Conservation (phyloP, 2,888 invertebrate species). For the Lycaena phlaeas region DNA sequence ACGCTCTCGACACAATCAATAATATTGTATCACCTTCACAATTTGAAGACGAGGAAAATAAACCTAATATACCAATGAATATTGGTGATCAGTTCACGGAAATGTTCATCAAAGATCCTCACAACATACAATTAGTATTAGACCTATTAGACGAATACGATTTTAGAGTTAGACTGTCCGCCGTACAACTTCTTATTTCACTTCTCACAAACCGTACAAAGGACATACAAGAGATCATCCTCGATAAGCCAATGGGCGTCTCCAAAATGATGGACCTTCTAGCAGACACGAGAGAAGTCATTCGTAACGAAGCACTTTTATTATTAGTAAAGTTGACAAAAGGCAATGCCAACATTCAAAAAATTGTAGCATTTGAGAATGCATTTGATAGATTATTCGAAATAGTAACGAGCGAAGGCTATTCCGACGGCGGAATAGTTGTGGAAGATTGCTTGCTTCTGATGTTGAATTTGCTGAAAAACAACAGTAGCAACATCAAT, state of each 20-base stretch:
- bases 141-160: constrained; percentile 95
- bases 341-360: constrained; percentile 97
- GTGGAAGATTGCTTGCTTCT: constrained; percentile 97
- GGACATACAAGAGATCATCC: constrained; percentile 89
- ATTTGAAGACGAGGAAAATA: constrained; percentile 86
- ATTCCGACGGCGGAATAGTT: constrained; percentile 95
- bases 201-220: constrained; percentile 88
- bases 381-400: constrained; percentile 96
- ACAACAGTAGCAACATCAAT: constrained; percentile 97
- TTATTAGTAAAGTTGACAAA: constrained; percentile 92
- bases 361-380: constrained; percentile 99
- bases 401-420: constrained; percentile 92
- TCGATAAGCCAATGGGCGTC: constrained; percentile 96
- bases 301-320: constrained; percentile 94
- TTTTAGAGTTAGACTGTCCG: constrained; percentile 92
- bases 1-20: constrained; percentile 92
- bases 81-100: constrained; percentile 96
- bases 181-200: constrained; percentile 91
- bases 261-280: constrained; percentile 98
- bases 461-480: constrained; percentile 92
- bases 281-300: constrained; percentile 93
- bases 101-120: constrained; percentile 93
- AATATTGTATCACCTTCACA: constrained; percentile 88
- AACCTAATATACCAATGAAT: constrained; percentile 76
- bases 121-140: constrained; percentile 87